Conservation (phyloP, 2,113 vertebrate species). For the Cyphomyrus plagiostoma region DNA sequence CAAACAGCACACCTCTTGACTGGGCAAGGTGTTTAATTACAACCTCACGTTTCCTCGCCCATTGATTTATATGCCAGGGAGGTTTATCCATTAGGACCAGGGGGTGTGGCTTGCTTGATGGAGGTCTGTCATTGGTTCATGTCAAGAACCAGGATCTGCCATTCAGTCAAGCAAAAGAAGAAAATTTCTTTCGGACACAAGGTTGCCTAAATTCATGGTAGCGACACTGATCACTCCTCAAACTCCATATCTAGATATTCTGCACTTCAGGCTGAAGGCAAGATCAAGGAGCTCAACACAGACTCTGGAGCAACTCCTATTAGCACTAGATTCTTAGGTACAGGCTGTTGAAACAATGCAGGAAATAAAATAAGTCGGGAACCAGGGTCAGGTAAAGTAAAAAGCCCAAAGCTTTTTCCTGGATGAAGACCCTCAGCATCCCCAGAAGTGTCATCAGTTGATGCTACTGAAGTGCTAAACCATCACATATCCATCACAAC, state of each 20-base stretch:
- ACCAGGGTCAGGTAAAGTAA: not conserved
- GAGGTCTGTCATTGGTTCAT: constrained; percentile 19
- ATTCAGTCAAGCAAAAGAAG: not conserved
- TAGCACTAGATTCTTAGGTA: not conserved
- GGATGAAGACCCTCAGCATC: not conserved
- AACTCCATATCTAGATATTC: not conserved
- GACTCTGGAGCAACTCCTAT: not conserved
- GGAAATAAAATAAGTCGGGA: not conserved
- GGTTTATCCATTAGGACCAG: not conserved
- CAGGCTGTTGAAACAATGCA: not conserved
- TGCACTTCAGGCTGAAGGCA: not conserved
- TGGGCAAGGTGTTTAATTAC: not conserved
- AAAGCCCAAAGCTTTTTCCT: not conserved
- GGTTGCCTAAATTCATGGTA: not conserved
- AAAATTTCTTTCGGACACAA: not conserved
- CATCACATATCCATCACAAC: not conserved
- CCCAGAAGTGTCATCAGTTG: not conserved
- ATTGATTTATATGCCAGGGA: not conserved
- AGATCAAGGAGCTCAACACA: not conserved
- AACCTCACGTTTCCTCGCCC: not conserved
- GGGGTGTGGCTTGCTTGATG: constrained; percentile 12
- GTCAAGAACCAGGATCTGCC: not conserved
- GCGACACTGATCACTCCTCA: not conserved
- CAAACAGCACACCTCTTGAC: not conserved
- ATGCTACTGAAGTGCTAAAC: not conserved